Conservation (phyloP, 2,888 invertebrate species). For the Cephus pulcher region DNA sequence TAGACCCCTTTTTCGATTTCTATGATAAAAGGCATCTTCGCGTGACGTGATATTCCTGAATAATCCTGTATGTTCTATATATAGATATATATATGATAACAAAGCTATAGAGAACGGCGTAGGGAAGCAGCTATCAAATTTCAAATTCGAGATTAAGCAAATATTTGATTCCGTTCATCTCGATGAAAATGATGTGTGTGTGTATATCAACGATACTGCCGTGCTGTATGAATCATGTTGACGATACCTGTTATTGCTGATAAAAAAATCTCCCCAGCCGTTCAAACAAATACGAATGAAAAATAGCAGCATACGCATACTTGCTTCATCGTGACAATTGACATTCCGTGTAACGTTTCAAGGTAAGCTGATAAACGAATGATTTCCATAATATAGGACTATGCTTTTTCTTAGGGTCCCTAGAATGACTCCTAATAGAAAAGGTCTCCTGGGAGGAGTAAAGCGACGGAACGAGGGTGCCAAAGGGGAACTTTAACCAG, state of each 20-base stretch:
- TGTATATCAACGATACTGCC: not conserved
- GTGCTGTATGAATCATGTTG: not conserved
- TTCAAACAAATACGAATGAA: not conserved
- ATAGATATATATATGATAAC: not conserved
- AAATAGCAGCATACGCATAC: not conserved
- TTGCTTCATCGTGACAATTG: not conserved
- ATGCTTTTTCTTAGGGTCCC: not conserved
- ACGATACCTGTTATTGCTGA: not conserved
- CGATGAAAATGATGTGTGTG: not conserved
- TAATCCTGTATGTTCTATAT: not conserved
- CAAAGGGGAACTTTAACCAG: not conserved
- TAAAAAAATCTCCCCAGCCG: not conserved
- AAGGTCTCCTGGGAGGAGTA: not conserved
- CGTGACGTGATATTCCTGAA: not conserved
- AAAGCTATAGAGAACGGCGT: not conserved
- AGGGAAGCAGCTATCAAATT: not conserved
- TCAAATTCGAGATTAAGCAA: not conserved
- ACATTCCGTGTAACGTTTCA: not conserved
- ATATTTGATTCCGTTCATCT: not conserved
- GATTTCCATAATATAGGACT: not conserved
- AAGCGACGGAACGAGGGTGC: not conserved
- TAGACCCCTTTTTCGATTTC: not conserved
- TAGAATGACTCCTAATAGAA: not conserved
- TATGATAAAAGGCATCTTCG: not conserved
- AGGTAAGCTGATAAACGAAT: not conserved